These are phyloP conservation scores for Chesias legatella DNA, from an alignment of 2,888 invertebrate species.

Conservation along the genomic window DNA sequence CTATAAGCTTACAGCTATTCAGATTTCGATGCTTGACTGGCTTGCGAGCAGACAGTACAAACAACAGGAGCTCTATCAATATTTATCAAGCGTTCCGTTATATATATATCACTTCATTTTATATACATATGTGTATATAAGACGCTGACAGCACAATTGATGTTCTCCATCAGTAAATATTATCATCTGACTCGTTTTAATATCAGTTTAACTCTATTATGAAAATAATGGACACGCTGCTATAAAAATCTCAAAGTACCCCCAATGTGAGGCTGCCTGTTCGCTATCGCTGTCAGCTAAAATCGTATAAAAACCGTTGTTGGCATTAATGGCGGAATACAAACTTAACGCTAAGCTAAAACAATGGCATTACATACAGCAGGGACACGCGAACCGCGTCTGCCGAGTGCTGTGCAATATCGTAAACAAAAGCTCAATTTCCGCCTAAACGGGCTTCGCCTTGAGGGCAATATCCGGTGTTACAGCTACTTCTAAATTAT, in stretches of 20 bases:
- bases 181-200: too few species aligned
- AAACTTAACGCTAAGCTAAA: constrained; percentile 35
- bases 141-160: too few species aligned
- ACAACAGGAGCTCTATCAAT: background rate
- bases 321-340: constrained; percentile 39
- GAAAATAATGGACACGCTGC: too few species aligned
- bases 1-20: constrained; percentile 44
- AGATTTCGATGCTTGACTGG: constrained; percentile 36
- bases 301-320: constrained; percentile 6
- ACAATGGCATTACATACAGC: constrained; percentile 51
- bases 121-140: too few species aligned
- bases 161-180: too few species aligned
- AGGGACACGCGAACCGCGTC: constrained; percentile 40
- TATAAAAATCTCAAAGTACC: too few species aligned
- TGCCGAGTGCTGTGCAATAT: constrained; percentile 38
- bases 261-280: constrained; percentile 7
- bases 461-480: constrained; percentile 35
- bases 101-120: too few species aligned
- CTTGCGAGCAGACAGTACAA: constrained; percentile 17
- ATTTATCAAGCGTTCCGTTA: too few species aligned
- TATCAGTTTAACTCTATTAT: too few species aligned
- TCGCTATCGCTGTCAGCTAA: background rate
- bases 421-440: constrained; percentile 28
- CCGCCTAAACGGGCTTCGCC: constrained; percentile 16
- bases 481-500: constrained; percentile 36